These are phyloP conservation scores for Heliocidaris tuberculata DNA, from an alignment of 35 echinoderm and acorn worm genomes.

Conservation along the genomic window DNA sequence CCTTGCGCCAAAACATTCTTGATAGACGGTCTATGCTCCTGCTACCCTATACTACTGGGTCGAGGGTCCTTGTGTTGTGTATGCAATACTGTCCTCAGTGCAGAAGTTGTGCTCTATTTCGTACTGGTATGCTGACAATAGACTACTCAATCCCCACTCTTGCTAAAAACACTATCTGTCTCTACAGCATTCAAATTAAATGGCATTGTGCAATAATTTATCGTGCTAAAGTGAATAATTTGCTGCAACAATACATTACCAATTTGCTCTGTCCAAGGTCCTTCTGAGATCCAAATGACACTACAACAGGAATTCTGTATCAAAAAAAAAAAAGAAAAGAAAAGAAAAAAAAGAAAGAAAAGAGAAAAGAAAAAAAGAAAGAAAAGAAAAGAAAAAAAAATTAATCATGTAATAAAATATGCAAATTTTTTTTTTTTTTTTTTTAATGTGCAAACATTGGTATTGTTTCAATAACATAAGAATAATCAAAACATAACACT, in stretches of 20 bases:
- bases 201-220: not conserved
- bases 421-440: conserved; percentile 7
- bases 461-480: not conserved
- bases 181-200: not conserved
- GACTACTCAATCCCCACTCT: not conserved
- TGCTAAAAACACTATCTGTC: not conserved
- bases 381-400: not conserved
- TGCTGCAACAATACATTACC: not conserved
- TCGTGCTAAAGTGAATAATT: conserved; percentile 4
- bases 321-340: not conserved
- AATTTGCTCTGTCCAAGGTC: not conserved
- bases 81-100: too few species aligned
- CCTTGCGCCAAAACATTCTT: too few species aligned
- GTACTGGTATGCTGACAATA: not conserved
- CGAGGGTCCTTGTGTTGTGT: too few species aligned
- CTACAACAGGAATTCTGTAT: not conserved
- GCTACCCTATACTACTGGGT: too few species aligned
- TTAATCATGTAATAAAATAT: conserved; percentile 7
- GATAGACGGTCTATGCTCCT: too few species aligned
- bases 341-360: too few species aligned
- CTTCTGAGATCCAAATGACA: not conserved
- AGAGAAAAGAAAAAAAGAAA: too few species aligned
- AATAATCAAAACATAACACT: not conserved
- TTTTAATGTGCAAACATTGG: not conserved
- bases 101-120: too few species aligned